Percentiles rank a stretch among this genome's conserved stretches.
These are phyloP conservation scores for Caenorhabditis doughertyi DNA, from an alignment of 2,888 invertebrate genomes.

Conservation along the genomic window DNA sequence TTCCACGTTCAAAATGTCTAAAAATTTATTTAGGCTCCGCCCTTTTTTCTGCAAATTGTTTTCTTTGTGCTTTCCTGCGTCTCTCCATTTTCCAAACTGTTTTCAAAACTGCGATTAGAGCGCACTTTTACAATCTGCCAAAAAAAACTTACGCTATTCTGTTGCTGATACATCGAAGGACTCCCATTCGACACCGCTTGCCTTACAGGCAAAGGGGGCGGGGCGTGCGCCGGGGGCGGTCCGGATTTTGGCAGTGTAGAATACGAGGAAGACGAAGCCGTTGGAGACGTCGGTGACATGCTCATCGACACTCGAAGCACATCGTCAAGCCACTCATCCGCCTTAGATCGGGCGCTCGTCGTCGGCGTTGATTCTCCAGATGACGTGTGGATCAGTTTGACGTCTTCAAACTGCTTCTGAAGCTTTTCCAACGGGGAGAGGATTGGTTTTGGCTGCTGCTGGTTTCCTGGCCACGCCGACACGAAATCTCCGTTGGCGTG, in stretches of 20 bases:
- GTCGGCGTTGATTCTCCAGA: slow-evolving; percentile 45
- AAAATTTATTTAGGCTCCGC: too few relatives aligned
- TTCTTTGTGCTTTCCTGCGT: too few relatives aligned
- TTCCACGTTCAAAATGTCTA: too few relatives aligned
- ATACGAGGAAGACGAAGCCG: slow-evolving; percentile 5
- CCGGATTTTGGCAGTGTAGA: slow-evolving; percentile 49
- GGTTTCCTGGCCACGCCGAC: slow-evolving; percentile 41
- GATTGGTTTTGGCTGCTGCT: neutral
- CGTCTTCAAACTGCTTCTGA: slow-evolving; percentile 58
- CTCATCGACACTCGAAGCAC: slow-evolving; percentile 69
- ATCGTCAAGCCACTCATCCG: slow-evolving; percentile 77
- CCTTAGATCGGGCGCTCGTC: slow-evolving; percentile 49
- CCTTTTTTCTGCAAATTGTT: too few relatives aligned
- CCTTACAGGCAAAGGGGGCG: slow-evolving; percentile 60
- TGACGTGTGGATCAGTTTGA: slow-evolving; percentile 18
- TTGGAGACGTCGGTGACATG: slow-evolving; percentile 52
- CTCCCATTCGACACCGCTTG: slow-evolving; percentile 65
- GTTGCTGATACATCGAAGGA: slow-evolving; percentile 55
- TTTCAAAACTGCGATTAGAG: too few relatives aligned
- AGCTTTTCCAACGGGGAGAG: slow-evolving; percentile 45
- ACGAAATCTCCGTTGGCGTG: slow-evolving; percentile 46
- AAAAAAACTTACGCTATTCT: slow-evolving; percentile 40
- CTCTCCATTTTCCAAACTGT: too few relatives aligned
- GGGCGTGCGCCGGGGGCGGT: slow-evolving; percentile 63
- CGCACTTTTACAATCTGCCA: too few relatives aligned